phyloP scores from a whole-genome alignment of 2,888 invertebrate species.

The Spialia ferax region DNA sequence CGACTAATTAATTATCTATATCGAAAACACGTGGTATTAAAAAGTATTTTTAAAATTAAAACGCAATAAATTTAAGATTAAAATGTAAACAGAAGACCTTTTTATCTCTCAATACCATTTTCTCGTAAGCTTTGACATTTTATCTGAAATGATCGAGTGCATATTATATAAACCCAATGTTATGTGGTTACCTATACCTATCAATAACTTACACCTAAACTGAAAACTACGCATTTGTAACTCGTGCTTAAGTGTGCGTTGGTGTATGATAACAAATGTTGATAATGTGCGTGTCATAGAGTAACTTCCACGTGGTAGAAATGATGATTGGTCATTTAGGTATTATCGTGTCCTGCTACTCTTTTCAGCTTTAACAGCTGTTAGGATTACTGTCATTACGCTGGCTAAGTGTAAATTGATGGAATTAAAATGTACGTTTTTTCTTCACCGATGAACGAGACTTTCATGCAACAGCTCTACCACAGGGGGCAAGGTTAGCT shows the following conservation, averaged over 20 bases:
- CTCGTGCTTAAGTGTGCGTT: constrained; percentile 16
- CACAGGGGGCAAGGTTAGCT: too few species aligned
- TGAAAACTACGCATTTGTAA: constrained; percentile 31
- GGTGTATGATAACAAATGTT: constrained; percentile 18
- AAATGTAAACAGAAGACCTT: constrained; percentile 4
- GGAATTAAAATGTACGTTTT: too few species aligned
- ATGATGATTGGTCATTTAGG: background rate
- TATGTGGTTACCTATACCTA: constrained; percentile 18
- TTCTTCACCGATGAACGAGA: too few species aligned
- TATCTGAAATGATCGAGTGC: constrained; percentile 33
- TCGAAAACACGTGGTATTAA: too few species aligned
- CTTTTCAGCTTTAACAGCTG: background rate
- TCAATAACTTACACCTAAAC: constrained; percentile 22
- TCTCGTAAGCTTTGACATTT: constrained; percentile 17
- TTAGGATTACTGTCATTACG: background rate
- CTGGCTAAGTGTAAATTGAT: too few species aligned
- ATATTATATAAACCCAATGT: constrained; percentile 6
- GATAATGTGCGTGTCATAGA: constrained; percentile 32
- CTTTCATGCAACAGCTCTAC: too few species aligned
- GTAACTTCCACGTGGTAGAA: constrained; percentile 22
- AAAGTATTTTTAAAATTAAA: background rate
- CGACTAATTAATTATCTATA: too few species aligned
- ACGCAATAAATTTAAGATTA: constrained; percentile 19
- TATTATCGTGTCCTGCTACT: too few species aligned
- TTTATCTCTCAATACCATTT: constrained; percentile 22